Evolutionary conservation across 2,113 vertebrate genomes (phyloP).

Genomic region (Anolis carolinensis): DNA sequence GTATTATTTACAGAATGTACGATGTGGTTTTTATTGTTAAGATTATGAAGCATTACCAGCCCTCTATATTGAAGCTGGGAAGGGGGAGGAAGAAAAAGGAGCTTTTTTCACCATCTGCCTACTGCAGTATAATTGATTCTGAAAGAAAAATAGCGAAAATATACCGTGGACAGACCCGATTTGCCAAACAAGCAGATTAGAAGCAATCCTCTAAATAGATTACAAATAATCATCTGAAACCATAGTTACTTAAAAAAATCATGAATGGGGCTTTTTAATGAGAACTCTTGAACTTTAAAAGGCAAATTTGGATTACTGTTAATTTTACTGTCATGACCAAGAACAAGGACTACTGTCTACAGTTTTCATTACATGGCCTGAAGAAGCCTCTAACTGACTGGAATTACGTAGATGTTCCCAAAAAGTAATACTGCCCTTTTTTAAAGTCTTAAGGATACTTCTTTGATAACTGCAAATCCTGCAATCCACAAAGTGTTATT

Average conservation of each 20-base stretch:
- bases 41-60: background rate
- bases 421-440: background rate
- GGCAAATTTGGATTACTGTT: background rate
- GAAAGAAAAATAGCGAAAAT: slow-evolving; percentile 9
- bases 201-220: background rate
- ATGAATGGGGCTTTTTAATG: background rate
- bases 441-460: background rate
- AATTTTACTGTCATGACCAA: background rate
- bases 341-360: background rate
- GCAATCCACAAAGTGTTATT: no score
- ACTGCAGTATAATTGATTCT: background rate
- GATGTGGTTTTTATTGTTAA: background rate
- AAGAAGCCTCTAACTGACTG: background rate
- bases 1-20: slow-evolving; percentile 2
- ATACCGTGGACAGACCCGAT: background rate
- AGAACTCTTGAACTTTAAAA: background rate
- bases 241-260: background rate
- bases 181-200: background rate
- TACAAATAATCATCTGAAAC: background rate
- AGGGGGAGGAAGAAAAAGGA: background rate
- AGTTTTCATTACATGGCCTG: background rate
- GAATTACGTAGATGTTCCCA: background rate
- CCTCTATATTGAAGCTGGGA: background rate
- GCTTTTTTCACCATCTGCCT: background rate
- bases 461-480: no score